Base-by-base conservation (phyloP, 2,888 invertebrate genomes). In the Lapara coniferarum region DNA sequence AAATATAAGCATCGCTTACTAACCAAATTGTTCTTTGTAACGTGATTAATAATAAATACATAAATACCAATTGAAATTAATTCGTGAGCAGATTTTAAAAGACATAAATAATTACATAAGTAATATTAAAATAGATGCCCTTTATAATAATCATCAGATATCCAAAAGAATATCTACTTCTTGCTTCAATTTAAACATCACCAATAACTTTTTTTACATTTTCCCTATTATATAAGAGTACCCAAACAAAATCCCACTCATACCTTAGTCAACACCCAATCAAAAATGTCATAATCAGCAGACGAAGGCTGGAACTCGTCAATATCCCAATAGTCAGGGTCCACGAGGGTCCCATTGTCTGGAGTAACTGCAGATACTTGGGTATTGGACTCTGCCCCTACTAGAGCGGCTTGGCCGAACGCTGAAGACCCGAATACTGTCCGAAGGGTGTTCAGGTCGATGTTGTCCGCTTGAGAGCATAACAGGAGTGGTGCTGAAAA, bases 261-360 rank as follows among this genome's bases (percentile, higher is more conserved):
- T 88, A 95, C 95, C 92, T 95, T 96, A 19, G 96, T 92, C 30
- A 96, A 82, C 67, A 93, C 93, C 96, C 96, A 96, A 71, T 96
- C 96, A 80, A 96, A 96, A 68, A 89, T 89, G 75, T 96, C 96
- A 73, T 95, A 93, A 69, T 92, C 89, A 3, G 82, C 75, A 0
- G 78, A 69, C 0, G 89, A 78, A 2, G 86, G 87, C 10, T 75
- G 79, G 71, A 83, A 90, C 6, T 79, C 74, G 44, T 90, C 87
- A 0, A 72, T 71, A 2, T 90, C 89, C 81, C 83, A 85, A 70
- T 88, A 85, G 71, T 89, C 88, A 0, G 78, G 76, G 71, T 84
- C 83, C 0, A 85, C 79, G 0, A 85, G 73, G 0, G 86, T 85
- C 0, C 69, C 81, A 56, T 82, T 85, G 0, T 68, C 66, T 0